Evolutionary conservation across 2,888 invertebrate species (phyloP).

Genomic region (Sinhomidia bicolor): DNA sequence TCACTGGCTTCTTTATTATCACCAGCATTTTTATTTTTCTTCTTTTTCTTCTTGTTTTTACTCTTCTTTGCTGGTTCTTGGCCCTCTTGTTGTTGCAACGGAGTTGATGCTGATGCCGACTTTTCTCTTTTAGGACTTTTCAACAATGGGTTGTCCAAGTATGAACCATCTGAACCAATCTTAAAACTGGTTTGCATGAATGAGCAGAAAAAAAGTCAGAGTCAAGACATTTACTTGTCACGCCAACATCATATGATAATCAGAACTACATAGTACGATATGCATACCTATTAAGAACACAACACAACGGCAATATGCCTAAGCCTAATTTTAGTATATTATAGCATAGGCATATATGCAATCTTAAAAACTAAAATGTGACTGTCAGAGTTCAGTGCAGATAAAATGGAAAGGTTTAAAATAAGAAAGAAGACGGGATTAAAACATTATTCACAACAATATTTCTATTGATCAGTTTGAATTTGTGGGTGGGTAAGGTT

Average conservation of each 20-base stretch:
- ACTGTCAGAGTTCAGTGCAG: neutral
- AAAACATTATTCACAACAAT: too few relatives aligned
- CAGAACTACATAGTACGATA: neutral
- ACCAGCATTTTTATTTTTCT: slow-evolving; percentile 18
- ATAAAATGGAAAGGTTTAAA: neutral
- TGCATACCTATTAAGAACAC: neutral
- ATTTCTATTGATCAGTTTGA: too few relatives aligned
- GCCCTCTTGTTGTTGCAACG: neutral
- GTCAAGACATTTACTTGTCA: neutral
- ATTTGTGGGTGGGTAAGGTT: neutral
- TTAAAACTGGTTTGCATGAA: slow-evolving; percentile 47
- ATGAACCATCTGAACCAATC: slow-evolving; percentile 56
- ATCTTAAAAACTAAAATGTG: neutral
- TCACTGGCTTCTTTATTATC: neutral
- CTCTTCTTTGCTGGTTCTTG: slow-evolving; percentile 24
- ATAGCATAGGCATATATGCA: neutral
- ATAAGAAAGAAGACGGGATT: too few relatives aligned
- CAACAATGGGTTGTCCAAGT: slow-evolving; percentile 68
- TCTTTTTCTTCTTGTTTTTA: slow-evolving; percentile 55
- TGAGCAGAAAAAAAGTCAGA: neutral
- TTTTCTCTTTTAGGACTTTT: slow-evolving; percentile 56
- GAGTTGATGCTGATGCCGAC: neutral
- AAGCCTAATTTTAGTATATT: neutral
- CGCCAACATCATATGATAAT: neutral
- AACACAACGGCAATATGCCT: neutral